Conservation (phyloP, 2,113 vertebrate genomes). For the Anoura caudifer region DNA sequence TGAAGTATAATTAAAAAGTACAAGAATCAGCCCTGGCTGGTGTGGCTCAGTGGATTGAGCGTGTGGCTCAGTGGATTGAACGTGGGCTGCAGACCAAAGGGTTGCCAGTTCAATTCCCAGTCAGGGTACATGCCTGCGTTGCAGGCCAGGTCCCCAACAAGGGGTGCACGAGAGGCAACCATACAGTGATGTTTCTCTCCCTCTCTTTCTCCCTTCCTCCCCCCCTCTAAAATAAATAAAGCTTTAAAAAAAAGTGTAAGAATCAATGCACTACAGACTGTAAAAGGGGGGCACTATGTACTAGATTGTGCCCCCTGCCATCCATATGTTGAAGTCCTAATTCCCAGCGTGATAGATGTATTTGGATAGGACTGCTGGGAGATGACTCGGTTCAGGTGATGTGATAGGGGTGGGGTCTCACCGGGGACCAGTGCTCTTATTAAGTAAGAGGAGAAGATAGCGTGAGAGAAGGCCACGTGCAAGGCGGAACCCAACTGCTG, state of each 20-base stretch:
- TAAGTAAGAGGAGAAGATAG: background rate
- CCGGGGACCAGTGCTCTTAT: background rate
- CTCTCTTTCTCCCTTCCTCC: no score
- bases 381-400: background rate
- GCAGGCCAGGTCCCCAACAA: no score
- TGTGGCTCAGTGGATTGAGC: no score
- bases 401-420: background rate
- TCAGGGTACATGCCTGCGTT: no score
- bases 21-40: no score
- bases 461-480: background rate
- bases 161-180: no score
- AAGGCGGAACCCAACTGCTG: background rate
- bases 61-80: no score
- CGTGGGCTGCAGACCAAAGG: no score
- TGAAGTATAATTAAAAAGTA: background rate
- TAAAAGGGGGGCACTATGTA: background rate
- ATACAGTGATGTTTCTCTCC: no score
- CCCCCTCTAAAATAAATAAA: no score
- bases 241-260: background rate
- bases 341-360: background rate
- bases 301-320: background rate
- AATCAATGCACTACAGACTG: background rate
- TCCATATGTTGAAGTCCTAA: background rate
- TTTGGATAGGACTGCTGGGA: background rate
- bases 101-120: no score